Conservation (phyloP, 2,888 invertebrate genomes). For the Oxyscelio sp. region DNA sequence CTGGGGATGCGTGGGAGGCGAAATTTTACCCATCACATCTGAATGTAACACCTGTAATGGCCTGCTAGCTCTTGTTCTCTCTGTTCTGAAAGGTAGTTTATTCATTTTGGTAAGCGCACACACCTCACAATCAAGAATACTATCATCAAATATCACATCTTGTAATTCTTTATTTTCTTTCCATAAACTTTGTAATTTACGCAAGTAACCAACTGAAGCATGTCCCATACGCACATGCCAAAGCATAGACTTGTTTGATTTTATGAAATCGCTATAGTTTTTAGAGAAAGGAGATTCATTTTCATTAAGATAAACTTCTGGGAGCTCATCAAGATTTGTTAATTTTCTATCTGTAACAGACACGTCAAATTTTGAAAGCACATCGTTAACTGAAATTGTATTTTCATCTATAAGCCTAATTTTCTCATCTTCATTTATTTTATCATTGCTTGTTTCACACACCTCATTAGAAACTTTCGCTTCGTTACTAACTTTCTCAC, state of each 20-base stretch:
- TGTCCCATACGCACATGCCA: neutral
- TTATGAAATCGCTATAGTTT: slow-evolving; percentile 49
- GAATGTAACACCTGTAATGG: slow-evolving; percentile 13
- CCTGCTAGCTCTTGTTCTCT: neutral
- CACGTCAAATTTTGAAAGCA: neutral
- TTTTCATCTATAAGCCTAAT: too few relatives aligned
- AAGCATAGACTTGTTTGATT: neutral
- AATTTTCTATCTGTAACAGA: slow-evolving; percentile 12
- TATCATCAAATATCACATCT: neutral
- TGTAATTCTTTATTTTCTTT: neutral
- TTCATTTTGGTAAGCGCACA: neutral
- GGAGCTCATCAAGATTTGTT: slow-evolving; percentile 14
- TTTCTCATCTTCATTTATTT: too few relatives aligned
- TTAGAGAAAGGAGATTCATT: neutral
- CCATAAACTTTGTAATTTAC: neutral
- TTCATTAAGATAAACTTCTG: neutral
- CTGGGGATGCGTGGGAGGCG: neutral
- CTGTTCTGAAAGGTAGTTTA: neutral
- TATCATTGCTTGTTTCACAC: too few relatives aligned
- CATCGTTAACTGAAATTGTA: neutral
- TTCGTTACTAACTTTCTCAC: too few relatives aligned
- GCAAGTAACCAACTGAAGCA: neutral
- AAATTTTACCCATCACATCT: neutral
- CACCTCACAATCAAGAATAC: neutral
- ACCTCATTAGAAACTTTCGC: too few relatives aligned